Percentiles rank a stretch among this genome's conserved stretches.
Conservation (phyloP, 2,113 vertebrate genomes). For the Sus scrofa region DNA sequence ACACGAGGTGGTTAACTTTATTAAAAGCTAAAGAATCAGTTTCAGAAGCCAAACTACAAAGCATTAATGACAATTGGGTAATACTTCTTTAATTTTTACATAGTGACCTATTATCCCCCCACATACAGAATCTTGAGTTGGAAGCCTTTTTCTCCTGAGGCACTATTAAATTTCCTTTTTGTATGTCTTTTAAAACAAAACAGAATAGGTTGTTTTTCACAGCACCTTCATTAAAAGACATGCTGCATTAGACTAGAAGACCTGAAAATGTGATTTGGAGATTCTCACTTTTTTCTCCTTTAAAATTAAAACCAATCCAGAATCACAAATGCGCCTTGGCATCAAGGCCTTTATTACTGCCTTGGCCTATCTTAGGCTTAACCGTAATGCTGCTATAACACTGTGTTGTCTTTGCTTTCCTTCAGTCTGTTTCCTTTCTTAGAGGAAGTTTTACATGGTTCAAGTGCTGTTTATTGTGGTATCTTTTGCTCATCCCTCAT, state of each 20-base stretch:
- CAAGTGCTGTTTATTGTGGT: neutral
- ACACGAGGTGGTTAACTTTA: neutral
- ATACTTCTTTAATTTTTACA: neutral
- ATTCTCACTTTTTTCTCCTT: slow-evolving; percentile 21
- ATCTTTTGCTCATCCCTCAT: slow-evolving; percentile 20
- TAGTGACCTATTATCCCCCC: neutral
- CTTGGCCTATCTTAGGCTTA: neutral
- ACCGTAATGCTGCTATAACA: neutral
- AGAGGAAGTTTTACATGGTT: slow-evolving; percentile 1
- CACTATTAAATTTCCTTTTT: slow-evolving; percentile 53
- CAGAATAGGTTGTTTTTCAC: neutral
- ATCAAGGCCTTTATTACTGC: neutral
- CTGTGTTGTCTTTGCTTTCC: slow-evolving; percentile 30
- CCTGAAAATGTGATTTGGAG: neutral
- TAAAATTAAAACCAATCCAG: neutral
- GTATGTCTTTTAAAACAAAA: slow-evolving; percentile 20
- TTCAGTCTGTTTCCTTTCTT: neutral
- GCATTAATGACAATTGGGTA: neutral
- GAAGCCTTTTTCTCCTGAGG: neutral
- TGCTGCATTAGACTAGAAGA: neutral
- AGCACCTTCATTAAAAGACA: neutral
- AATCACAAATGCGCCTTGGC: neutral
- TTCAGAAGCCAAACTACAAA: slow-evolving; percentile 11
- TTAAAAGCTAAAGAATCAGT: slow-evolving; percentile 3
- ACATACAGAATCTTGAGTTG: neutral